phyloP scores from a whole-genome alignment of 2,113 vertebrate species.

The Hemichromis elongatus region DNA sequence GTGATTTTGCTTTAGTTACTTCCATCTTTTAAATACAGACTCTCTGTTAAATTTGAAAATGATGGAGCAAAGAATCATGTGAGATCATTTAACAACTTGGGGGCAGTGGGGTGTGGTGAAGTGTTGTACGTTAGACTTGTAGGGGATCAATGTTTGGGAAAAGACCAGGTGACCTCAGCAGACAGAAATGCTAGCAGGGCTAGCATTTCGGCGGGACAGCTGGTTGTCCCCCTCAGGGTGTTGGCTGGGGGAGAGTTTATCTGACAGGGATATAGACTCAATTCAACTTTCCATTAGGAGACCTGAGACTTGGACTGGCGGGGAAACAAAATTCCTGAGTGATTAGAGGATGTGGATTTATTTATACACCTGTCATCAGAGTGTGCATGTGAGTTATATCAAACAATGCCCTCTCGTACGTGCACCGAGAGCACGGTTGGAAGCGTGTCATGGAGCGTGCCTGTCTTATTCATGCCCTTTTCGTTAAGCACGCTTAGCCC shows the following conservation, averaged over 20 bases:
- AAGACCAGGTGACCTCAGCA: slow-evolving; percentile 47
- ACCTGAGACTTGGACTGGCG: slow-evolving; percentile 17
- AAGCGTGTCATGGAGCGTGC: background rate
- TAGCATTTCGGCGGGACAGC: slow-evolving; percentile 46
- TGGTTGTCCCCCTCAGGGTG: slow-evolving; percentile 4
- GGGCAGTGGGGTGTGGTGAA: background rate
- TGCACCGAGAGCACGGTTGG: background rate
- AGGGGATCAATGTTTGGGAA: background rate
- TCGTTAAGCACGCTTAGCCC: background rate
- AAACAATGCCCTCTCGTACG: background rate
- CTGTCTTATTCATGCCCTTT: background rate
- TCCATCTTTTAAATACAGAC: background rate
- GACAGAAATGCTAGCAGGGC: slow-evolving; percentile 41
- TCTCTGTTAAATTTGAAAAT: background rate
- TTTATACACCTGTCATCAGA: slow-evolving; percentile 5
- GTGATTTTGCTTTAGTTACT: fast-evolving
- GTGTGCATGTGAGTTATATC: background rate
- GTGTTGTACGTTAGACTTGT: background rate
- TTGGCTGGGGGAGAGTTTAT: background rate
- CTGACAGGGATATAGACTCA: slow-evolving; percentile 17
- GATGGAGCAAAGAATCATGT: background rate
- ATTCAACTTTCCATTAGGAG: slow-evolving; percentile 55
- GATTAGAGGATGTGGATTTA: slow-evolving; percentile 12
- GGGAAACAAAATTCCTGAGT: background rate
- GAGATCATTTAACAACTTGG: background rate